A percentile compares a stretch with the other conserved stretches of the same genome.
Evolutionary conservation across 2,797 vertebrate genomes (phyloP).

Genomic region (Aplochiton taeniatus): DNA sequence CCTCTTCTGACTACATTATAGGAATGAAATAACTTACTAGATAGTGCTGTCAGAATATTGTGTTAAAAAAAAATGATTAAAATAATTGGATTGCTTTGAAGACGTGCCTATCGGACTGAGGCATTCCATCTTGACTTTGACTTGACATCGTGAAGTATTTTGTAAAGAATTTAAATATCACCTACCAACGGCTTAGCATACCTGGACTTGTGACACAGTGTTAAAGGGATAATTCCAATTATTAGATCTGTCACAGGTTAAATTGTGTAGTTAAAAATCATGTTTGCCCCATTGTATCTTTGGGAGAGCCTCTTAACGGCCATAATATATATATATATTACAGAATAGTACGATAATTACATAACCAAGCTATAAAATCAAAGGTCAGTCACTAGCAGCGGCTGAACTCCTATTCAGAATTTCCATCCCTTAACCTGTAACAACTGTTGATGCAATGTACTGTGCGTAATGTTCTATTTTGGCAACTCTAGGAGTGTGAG

Average conservation of each 20-base stretch:
- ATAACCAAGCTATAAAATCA: too few relatives aligned
- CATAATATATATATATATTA: too few relatives aligned
- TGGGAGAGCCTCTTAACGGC: not conserved
- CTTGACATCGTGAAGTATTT: too few relatives aligned
- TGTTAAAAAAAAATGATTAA: not conserved
- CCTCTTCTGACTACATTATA: not conserved
- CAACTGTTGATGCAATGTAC: too few relatives aligned
- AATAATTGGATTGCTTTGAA: conserved; percentile 14
- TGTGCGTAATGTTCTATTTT: not conserved
- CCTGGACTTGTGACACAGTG: too few relatives aligned
- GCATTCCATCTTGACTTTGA: not conserved
- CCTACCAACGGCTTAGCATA: too few relatives aligned
- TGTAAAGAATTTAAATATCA: not conserved
- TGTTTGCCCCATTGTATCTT: not conserved
- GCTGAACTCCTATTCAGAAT: too few relatives aligned
- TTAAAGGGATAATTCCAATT: too few relatives aligned
- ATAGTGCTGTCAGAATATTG: not conserved
- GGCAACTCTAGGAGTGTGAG: conserved; percentile 9
- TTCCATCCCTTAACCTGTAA: too few relatives aligned
- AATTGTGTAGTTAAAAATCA: not conserved
- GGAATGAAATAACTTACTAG: not conserved
- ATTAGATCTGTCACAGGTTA: not conserved
- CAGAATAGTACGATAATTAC: too few relatives aligned
- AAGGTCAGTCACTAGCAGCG: too few relatives aligned
- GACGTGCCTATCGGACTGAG: not conserved